Evolutionary conservation across 2,113 vertebrate species (phyloP).

Genomic region (Nesospiza acunhae): DNA sequence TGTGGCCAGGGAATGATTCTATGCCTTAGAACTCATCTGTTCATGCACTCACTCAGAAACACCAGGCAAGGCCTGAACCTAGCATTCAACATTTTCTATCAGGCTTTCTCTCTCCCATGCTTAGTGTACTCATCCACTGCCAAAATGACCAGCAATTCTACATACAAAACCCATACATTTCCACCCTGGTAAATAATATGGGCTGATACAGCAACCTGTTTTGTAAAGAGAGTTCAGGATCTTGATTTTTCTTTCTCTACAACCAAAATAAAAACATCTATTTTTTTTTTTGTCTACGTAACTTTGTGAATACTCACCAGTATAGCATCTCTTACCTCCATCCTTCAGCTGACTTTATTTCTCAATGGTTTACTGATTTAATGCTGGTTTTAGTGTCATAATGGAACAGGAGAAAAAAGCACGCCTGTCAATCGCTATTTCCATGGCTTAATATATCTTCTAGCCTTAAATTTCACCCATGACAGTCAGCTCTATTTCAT

Average conservation of each 20-base stretch:
- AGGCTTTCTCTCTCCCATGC: neutral
- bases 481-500: neutral
- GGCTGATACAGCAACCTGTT: neutral
- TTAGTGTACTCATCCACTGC: neutral
- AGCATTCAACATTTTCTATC: neutral
- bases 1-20: neutral
- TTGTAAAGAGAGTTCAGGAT: neutral
- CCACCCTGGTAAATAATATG: neutral
- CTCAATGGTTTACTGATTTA: neutral
- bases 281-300: neutral
- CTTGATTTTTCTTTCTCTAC: neutral
- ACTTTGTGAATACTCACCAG: neutral
- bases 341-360: neutral
- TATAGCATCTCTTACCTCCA: neutral
- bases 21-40: neutral
- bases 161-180: neutral
- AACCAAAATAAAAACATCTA: neutral
- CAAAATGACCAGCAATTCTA: neutral
- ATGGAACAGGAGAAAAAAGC: neutral
- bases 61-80: neutral
- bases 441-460: neutral
- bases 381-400: neutral
- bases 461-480: neutral
- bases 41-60: fast-evolving
- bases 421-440: neutral